Base-by-base conservation (phyloP, 1,140 invertebrate species). In the Streblospio benedicti region DNA sequence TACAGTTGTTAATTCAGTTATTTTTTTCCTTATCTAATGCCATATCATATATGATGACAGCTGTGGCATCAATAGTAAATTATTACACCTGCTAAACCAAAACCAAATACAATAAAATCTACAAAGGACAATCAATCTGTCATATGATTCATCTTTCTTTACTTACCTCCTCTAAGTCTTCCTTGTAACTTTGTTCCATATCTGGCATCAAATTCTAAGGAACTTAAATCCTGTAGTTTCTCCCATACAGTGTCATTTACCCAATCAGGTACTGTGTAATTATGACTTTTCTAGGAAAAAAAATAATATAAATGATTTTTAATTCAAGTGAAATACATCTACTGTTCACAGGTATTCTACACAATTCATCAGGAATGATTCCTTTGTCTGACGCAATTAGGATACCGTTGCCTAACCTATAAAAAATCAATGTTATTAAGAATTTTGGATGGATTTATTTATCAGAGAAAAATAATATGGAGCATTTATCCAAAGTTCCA, bases 141-240 rank as follows among this genome's bases (percentile, higher is more conserved):
- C n/a, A n/a, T n/a, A n/a, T n/a, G n/a, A n/a, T n/a, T n/a, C n/a
- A n/a, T n/a, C n/a, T n/a, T n/a, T n/a, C n/a, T n/a, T n/a, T n/a
- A 52, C 50, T 20, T 18, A 52, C 50, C 50, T 52, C 50, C 50
- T 30, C 32, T 52, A 1, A 52, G 14, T 16, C 50, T 52, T 2
- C 25, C 50, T 30, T 52, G 25, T 30, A 2, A 20, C 18, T 12
- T 30, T 27, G 25, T 52, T 12, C 32, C 32, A 30, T 27, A 52
- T n/a, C 32, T 25, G 18, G 32, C 25, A 30, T 23, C 50, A 52
- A 52, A 52, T 18, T 23, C 18, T 18, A 30, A 18, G 28, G 20
- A 23, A 30, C 32, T 52, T n/a, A 52, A 6, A 27, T 27, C 20
- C 4, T 27, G 27, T 18, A 52, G 20, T 4, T 20, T 52, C 1